These are phyloP conservation scores for Bedellia somnulentella DNA, from an alignment of 2,888 invertebrate genomes.

Conservation along the genomic window DNA sequence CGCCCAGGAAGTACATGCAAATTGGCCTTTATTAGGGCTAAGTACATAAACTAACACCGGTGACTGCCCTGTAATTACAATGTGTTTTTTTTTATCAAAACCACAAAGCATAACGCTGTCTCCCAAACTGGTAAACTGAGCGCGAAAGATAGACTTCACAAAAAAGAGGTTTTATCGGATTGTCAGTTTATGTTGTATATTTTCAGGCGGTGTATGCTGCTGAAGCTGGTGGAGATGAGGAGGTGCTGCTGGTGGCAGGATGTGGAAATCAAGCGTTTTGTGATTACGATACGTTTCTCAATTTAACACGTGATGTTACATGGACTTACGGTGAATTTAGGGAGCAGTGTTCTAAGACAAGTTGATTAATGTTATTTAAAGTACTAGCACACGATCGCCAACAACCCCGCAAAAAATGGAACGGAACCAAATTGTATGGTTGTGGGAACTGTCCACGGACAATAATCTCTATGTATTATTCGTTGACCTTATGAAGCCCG, in stretches of 20 bases:
- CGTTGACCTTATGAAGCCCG: too few relatives aligned
- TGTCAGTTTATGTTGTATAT: conserved; percentile 6
- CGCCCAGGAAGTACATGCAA: too few relatives aligned
- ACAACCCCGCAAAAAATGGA: too few relatives aligned
- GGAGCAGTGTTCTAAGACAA: conserved; percentile 17
- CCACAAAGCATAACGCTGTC: neutral
- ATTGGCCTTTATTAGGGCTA: too few relatives aligned
- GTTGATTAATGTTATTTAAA: too few relatives aligned
- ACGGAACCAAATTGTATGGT: too few relatives aligned
- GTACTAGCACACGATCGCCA: too few relatives aligned
- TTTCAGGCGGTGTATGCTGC: conserved; percentile 46
- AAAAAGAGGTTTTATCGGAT: neutral
- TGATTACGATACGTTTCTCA: conserved; percentile 45
- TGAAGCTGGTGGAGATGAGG: conserved; percentile 32
- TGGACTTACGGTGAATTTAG: conserved; percentile 21
- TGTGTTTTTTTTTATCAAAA: neutral
- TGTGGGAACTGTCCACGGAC: too few relatives aligned
- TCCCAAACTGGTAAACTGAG: neutral
- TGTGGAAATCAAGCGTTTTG: conserved; percentile 43
- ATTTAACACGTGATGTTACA: conserved; percentile 26
- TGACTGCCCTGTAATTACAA: neutral
- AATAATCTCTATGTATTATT: too few relatives aligned
- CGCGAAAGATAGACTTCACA: neutral
- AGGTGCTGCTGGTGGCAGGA: conserved; percentile 35
- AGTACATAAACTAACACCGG: neutral